These are phyloP conservation scores for Spodoptera frugiperda DNA, from an alignment of 1,140 invertebrate genomes.

Conservation along the genomic window DNA sequence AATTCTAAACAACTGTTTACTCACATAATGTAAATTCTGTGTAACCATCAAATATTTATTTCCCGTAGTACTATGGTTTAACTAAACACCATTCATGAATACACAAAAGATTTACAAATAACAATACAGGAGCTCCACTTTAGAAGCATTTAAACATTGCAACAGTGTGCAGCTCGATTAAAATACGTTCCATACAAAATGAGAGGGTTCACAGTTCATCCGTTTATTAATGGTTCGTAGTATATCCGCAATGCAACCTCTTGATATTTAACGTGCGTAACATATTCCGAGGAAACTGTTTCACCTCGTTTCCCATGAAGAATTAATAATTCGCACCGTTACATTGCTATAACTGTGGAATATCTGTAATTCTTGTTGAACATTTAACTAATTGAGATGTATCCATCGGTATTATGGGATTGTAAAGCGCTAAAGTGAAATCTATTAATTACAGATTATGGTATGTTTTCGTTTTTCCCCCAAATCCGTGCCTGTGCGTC, in stretches of 20 bases:
- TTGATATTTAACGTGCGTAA: not conserved
- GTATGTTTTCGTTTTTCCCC: not conserved
- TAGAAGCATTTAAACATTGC: not conserved
- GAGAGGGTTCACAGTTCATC: not conserved
- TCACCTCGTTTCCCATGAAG: not conserved
- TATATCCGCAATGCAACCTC: not conserved
- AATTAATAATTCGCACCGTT: too few relatives aligned
- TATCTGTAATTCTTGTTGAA: too few relatives aligned
- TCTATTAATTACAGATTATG: too few relatives aligned
- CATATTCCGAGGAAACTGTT: not conserved
- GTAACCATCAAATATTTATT: too few relatives aligned
- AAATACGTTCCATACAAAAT: constrained; percentile 5
- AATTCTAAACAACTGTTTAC: not conserved
- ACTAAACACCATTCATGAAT: constrained; percentile 9
- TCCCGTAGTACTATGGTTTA: not conserved
- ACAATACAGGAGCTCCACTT: not conserved
- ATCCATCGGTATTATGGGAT: too few relatives aligned
- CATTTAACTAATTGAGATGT: too few relatives aligned
- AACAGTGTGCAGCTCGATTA: not conserved
- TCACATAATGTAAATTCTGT: too few relatives aligned
- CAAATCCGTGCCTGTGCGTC: constrained; percentile 76
- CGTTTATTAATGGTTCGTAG: not conserved
- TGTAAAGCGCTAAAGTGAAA: too few relatives aligned
- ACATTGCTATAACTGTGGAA: too few relatives aligned
- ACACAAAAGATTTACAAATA: constrained; percentile 16